phyloP scores from a whole-genome alignment of 2,113 vertebrate species.

The Scopus umbretta region DNA sequence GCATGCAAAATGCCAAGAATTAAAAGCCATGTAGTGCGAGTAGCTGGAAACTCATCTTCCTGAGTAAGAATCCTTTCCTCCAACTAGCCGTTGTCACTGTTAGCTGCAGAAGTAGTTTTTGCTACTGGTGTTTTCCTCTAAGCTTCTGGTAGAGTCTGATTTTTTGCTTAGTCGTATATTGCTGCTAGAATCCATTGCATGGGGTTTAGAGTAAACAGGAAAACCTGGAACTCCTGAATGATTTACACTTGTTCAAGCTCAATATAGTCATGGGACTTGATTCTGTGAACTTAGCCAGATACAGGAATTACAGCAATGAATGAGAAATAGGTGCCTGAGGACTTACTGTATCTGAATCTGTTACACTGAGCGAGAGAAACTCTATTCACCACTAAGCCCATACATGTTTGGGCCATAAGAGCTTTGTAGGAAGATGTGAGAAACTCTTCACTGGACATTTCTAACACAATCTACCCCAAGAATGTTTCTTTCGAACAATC shows the following conservation, averaged over 20 bases:
- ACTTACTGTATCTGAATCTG: not conserved
- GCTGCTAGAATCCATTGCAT: not conserved
- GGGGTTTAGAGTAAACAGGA: not conserved
- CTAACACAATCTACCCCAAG: not conserved
- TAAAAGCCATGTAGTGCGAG: not conserved
- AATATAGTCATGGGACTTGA: not conserved
- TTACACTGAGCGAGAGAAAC: not conserved
- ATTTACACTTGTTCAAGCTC: not conserved
- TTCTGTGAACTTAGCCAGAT: not conserved
- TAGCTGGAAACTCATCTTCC: not conserved
- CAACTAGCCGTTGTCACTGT: not conserved
- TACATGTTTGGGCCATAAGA: not conserved
- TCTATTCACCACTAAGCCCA: not conserved
- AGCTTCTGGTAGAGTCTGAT: not conserved
- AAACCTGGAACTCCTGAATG: not conserved
- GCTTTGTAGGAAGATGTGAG: not conserved
- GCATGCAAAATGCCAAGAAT: not conserved
- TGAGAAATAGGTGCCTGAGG: not conserved
- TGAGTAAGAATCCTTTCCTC: not conserved
- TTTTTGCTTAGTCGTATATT: not conserved
- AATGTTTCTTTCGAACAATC: not conserved
- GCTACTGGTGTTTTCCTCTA: not conserved
- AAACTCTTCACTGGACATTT: not conserved
- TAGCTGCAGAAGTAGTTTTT: not conserved
- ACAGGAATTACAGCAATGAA: not conserved